These are phyloP conservation scores for Micronisus gabar DNA, from an alignment of 2,113 vertebrate genomes.

Conservation along the genomic window DNA sequence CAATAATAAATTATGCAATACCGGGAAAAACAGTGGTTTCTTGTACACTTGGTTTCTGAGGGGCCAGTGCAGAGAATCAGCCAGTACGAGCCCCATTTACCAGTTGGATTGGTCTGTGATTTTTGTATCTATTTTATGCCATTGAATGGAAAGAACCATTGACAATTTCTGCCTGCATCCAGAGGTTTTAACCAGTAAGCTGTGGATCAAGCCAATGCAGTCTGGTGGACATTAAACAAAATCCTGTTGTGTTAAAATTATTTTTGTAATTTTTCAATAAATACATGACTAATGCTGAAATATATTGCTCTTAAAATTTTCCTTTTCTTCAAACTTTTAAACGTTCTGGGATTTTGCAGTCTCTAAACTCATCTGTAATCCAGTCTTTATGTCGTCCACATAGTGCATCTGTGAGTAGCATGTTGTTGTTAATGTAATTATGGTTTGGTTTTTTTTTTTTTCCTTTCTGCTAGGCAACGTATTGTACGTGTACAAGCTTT, in stretches of 20 bases:
- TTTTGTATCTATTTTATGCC: not conserved
- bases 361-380: not conserved
- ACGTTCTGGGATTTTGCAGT: not conserved
- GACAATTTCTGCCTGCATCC: not conserved
- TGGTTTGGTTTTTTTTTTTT: not conserved
- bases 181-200: not conserved
- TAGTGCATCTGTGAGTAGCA: not conserved
- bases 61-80: not conserved
- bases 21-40: not conserved
- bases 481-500: not conserved
- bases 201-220: not conserved
- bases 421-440: not conserved
- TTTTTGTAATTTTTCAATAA: not conserved
- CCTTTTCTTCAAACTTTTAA: not conserved
- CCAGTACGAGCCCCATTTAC: not conserved
- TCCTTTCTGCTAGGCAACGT: not conserved
- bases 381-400: fast-evolving
- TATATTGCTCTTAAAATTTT: not conserved
- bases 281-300: not conserved
- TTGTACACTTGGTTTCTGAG: not conserved
- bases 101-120: not conserved
- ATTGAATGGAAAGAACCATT: not conserved
- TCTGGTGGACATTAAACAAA: not conserved
- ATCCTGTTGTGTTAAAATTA: not conserved
- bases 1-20: fast-evolving